Evolutionary conservation across 2,113 vertebrate genomes (phyloP), one percentile per base, ranked within the genome.

Genomic region (Arothron firmamentum): DNA sequence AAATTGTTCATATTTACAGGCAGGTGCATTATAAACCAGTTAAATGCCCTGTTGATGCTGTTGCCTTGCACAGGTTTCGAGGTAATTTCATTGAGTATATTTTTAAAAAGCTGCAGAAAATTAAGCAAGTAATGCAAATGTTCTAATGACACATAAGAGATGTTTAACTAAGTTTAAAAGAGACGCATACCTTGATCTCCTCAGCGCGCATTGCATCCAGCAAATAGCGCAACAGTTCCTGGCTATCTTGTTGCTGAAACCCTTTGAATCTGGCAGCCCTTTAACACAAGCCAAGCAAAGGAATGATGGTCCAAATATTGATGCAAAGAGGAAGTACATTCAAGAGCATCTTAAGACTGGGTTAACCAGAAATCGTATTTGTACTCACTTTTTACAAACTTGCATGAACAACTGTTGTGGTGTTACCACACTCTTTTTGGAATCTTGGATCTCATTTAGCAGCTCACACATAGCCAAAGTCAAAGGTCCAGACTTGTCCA

Each of bases 241-340:
- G 97, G 79, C 97, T 99, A 75, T 99, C 97, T 68, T 99, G 97
- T 84, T 98, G 95, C 83, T 98, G 96, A 67, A 93, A 98, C n/a
- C 97, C 95, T 90, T 93, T 96, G 82, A 99, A 99, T 23, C 96
- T 90, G 75, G 91, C 81, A 59, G 96, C 94, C 88, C 97, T 99
- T 75, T 11, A 38, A 77, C 51, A 10, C 15, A 47, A 6, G 5
- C 66, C 1, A 4, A 62, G 21, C 62, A 58, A 50, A 52, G 49
- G 1, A 61, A 31, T 7, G 13, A 59, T 6, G 14, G 2, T 56
- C 16, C 47, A 60, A 15, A 7, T 9, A 55, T 1, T 1, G 9
- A 21, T 21, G 15, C 17, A 13, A 20, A 19, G n/a, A 19, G 21
- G 16, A 49, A 4, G 3, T 6, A 23, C 4, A 41, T 64, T 47